Conservation (phyloP, 2,888 invertebrate genomes). For the Buathra laborator region DNA sequence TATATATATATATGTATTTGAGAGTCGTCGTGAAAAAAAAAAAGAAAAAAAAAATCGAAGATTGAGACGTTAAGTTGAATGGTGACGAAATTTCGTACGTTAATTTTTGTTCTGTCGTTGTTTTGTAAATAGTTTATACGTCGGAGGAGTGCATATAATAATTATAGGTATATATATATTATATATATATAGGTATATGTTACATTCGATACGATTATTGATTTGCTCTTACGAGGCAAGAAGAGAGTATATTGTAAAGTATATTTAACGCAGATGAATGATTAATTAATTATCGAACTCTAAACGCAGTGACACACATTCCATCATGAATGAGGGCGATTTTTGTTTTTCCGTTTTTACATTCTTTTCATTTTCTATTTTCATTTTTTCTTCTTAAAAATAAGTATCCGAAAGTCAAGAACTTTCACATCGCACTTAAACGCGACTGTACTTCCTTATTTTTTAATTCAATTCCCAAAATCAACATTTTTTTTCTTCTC, state of each 20-base stretch:
- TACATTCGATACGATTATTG: constrained; percentile 70
- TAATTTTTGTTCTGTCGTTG: constrained; percentile 74
- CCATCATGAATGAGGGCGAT: constrained; percentile 69
- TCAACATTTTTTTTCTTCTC: constrained; percentile 13
- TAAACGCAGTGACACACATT: constrained; percentile 75
- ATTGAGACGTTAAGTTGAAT: constrained; percentile 8
- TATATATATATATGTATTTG: constrained; percentile 14
- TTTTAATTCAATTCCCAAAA: constrained; percentile 37
- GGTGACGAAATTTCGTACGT: constrained; percentile 52
- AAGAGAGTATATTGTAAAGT: constrained; percentile 72
- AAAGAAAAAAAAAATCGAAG: constrained; percentile 40
- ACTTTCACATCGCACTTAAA: constrained; percentile 55
- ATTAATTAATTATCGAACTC: constrained; percentile 71
- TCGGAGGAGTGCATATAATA: constrained; percentile 71
- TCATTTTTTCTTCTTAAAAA: background rate
- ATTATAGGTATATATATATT: constrained; percentile 65
- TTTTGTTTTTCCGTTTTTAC: constrained; percentile 19
- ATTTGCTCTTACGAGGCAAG: constrained; percentile 74
- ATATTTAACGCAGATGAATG: constrained; percentile 69
- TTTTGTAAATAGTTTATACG: constrained; percentile 82
- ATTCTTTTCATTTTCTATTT: background rate
- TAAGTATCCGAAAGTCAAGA: constrained; percentile 7
- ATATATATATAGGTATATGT: constrained; percentile 62
- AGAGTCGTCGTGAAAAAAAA: constrained; percentile 33
- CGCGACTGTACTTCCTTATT: constrained; percentile 66